Percentiles rank a stretch among this genome's conserved stretches.
Conservation (phyloP, 2,888 invertebrate species). For the Mythimna impura region DNA sequence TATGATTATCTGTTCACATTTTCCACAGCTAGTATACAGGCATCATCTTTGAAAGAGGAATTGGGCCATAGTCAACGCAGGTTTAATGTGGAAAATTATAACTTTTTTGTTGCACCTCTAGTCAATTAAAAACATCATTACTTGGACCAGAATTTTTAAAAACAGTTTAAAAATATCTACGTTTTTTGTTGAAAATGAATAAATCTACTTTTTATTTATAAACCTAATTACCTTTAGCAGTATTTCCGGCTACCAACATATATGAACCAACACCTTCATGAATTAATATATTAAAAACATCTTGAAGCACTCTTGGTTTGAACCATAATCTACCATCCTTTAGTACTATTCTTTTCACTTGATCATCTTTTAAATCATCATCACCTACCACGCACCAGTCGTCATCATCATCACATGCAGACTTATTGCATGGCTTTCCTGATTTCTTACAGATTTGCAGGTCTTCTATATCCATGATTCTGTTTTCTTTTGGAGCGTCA, state of each 20-base stretch:
- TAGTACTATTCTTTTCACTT: constrained; percentile 65
- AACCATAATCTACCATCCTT: constrained; percentile 85
- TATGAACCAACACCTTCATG: constrained; percentile 82
- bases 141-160: background rate
- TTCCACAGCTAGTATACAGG: no score
- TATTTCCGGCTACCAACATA: constrained; percentile 93
- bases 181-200: background rate
- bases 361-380: constrained; percentile 59
- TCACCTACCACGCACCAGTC: constrained; percentile 77
- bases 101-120: no score
- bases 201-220: background rate
- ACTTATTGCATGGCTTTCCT: constrained; percentile 57
- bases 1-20: no score
- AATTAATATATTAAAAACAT: constrained; percentile 84
- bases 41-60: no score
- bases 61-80: no score
- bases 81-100: no score
- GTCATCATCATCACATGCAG: constrained; percentile 60
- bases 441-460: constrained; percentile 63
- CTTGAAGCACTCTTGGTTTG: constrained; percentile 83
- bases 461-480: constrained; percentile 57
- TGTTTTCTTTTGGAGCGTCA: constrained; percentile 77
- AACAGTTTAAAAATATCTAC: background rate
- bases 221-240: constrained; percentile 90
- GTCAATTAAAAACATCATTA: no score